Evolutionary conservation across 2,797 vertebrate species (phyloP), one percentile per base, ranked within the genome.

Genomic region (Falco concolor): DNA sequence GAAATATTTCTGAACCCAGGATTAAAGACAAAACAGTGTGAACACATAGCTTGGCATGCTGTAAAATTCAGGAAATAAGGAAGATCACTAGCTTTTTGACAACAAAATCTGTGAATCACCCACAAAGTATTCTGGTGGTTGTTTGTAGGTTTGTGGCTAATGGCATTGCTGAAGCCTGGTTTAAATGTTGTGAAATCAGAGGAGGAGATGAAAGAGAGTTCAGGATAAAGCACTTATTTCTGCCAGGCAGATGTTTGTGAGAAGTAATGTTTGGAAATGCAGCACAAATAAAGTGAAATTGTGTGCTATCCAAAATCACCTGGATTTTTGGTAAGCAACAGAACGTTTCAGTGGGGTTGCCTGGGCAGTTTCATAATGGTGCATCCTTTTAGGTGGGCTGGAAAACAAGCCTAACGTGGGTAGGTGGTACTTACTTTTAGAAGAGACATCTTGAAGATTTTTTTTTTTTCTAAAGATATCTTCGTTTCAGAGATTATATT

Each of bases 41-140:
- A 89, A 50, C 60, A 68, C 0, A 1, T 72, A 83, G 78, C 74
- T 61, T 81, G 73, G 79, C 73, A 12, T 30, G 50, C 85, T 86
- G 79, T n/a, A 91, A 88, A 92, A 84, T 78, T 67, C 76, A 87
- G 87, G 78, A 34, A 74, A 81, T 11, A 47, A 83, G 72, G 87
- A 74, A n/a, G 81, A 89, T 76, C 61, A 30, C 67, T 72, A 94
- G 81, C 36, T 89, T 89, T 94, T 52, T 72, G 93, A 79, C 81
- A 91, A 74, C 72, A 75, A 57, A 86, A 82, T 52, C 86, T 53
- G 44, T 89, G 94, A 92, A 81, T 93, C 79, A 86, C 56, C 60
- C 82, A 63, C 40, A 32, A 49, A 87, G 79, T 77, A 84, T 86
- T 69, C 44, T 34, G 20, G 70, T 69, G 59, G 49, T 9, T 81